These are phyloP conservation scores for Nycteola revayana DNA, from an alignment of 2,888 invertebrate genomes.

Conservation along the genomic window DNA sequence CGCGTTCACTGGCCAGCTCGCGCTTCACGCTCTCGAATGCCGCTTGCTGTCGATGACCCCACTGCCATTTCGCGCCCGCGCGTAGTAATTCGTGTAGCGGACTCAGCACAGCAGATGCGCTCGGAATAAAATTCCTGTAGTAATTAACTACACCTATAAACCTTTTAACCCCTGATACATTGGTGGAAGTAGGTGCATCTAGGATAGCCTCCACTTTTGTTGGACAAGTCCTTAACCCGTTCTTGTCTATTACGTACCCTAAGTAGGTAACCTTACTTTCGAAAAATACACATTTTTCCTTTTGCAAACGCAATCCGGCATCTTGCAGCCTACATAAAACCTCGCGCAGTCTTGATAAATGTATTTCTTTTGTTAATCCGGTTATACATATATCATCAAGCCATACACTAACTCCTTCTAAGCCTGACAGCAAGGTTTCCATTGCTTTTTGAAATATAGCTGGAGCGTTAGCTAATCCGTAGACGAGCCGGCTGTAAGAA, in stretches of 20 bases:
- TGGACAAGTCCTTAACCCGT: background rate
- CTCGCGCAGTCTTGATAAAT: constrained; percentile 12
- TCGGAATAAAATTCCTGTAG: constrained; percentile 32
- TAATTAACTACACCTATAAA: constrained; percentile 34
- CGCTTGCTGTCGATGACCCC: constrained; percentile 6
- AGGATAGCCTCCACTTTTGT: constrained; percentile 30
- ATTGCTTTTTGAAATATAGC: constrained; percentile 46
- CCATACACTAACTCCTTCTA: constrained; percentile 28
- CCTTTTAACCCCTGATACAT: constrained; percentile 20
- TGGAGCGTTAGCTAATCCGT: constrained; percentile 38
- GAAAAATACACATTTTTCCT: constrained; percentile 3
- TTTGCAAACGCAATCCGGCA: constrained; percentile 14
- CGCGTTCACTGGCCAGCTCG: constrained; percentile 11
- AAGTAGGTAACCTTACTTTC: constrained; percentile 5
- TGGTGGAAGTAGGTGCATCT: constrained; percentile 19
- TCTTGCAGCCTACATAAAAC: constrained; percentile 19
- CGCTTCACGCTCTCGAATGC: constrained; percentile 4
- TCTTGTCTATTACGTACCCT: constrained; percentile 10
- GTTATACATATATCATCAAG: constrained; percentile 33
- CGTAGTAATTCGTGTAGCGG: constrained; percentile 21
- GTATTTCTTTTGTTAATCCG: constrained; percentile 4
- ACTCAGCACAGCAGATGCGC: constrained; percentile 20
- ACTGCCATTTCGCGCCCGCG: constrained; percentile 4
- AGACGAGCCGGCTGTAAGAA: constrained; percentile 33
- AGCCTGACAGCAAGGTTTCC: constrained; percentile 26